Conservation (phyloP, 2,888 invertebrate genomes). For the Timema podura region DNA sequence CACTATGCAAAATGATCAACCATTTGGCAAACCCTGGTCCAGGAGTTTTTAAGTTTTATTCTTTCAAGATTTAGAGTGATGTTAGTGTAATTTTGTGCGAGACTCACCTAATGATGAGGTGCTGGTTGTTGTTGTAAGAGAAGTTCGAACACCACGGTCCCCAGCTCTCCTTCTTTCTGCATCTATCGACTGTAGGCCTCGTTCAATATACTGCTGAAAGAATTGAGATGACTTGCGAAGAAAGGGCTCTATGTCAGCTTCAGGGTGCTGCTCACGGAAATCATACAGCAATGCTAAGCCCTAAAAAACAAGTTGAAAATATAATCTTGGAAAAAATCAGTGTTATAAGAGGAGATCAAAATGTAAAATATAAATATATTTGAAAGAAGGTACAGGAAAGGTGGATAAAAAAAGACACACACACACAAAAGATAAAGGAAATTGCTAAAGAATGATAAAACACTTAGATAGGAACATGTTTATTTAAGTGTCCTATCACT, state of each 20-base stretch:
- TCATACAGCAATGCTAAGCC: slow-evolving; percentile 79
- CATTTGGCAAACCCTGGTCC: too few species aligned
- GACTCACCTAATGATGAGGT: slow-evolving; percentile 17
- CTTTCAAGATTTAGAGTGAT: not conserved
- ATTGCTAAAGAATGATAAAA: too few species aligned
- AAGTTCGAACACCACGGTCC: not conserved
- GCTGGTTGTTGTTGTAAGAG: not conserved
- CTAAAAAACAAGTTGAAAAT: too few species aligned
- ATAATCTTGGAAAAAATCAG: too few species aligned
- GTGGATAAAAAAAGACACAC: too few species aligned
- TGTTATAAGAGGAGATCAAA: too few species aligned
- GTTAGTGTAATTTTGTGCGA: not conserved
- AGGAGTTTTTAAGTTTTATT: not conserved
- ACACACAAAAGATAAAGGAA: too few species aligned
- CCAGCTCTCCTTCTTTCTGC: slow-evolving; percentile 39
- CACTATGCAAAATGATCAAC: too few species aligned
- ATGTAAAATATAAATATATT: too few species aligned
- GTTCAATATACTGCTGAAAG: slow-evolving; percentile 82
- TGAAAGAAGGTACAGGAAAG: too few species aligned
- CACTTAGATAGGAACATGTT: too few species aligned
- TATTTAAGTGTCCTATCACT: too few species aligned
- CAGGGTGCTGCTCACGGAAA: slow-evolving; percentile 73
- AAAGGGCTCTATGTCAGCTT: slow-evolving; percentile 80
- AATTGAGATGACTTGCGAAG: slow-evolving; percentile 77
- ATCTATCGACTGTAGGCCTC: slow-evolving; percentile 64